Evolutionary conservation across 2,113 vertebrate species (phyloP).

Genomic region (Daubentonia madagascariensis): DNA sequence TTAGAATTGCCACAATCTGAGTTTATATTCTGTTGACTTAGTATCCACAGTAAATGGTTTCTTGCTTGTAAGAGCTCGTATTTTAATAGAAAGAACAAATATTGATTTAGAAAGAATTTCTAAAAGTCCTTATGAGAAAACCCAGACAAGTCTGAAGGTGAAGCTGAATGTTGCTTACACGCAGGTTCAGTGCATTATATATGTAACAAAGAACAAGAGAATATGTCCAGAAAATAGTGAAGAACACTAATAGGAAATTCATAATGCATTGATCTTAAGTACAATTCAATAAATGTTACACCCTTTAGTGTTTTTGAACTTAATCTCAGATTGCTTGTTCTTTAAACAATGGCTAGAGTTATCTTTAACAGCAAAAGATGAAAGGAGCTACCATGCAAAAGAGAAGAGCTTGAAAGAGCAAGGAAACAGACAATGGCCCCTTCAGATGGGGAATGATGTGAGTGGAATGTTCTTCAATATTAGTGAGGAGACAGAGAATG

Average conservation of each 20-base stretch:
- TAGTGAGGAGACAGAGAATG: not conserved
- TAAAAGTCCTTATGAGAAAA: constrained; percentile 54
- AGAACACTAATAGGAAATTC: constrained; percentile 13
- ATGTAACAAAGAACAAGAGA: constrained; percentile 32
- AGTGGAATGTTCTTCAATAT: constrained; percentile 3
- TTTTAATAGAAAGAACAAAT: constrained; percentile 58
- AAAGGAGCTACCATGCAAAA: constrained; percentile 43
- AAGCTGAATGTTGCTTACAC: not conserved
- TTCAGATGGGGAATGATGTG: not conserved
- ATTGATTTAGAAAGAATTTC: constrained; percentile 69
- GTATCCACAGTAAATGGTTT: constrained; percentile 2
- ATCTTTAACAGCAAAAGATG: constrained; percentile 50
- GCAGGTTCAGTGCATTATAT: not conserved
- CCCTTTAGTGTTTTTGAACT: constrained; percentile 39
- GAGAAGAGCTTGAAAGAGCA: constrained; percentile 18
- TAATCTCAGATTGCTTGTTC: constrained; percentile 38
- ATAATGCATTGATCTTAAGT: constrained; percentile 26
- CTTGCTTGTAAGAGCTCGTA: constrained; percentile 13
- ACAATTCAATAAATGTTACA: constrained; percentile 22
- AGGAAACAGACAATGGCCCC: constrained; percentile 42
- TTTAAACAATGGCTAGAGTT: constrained; percentile 55
- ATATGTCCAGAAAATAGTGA: not conserved
- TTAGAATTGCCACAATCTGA: not conserved
- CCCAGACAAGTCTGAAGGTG: not conserved
- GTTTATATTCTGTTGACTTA: constrained; percentile 37